Evolutionary conservation across 2,888 invertebrate species (phyloP), one percentile per base, ranked within the genome.

Genomic region (Athalia circularis): DNA sequence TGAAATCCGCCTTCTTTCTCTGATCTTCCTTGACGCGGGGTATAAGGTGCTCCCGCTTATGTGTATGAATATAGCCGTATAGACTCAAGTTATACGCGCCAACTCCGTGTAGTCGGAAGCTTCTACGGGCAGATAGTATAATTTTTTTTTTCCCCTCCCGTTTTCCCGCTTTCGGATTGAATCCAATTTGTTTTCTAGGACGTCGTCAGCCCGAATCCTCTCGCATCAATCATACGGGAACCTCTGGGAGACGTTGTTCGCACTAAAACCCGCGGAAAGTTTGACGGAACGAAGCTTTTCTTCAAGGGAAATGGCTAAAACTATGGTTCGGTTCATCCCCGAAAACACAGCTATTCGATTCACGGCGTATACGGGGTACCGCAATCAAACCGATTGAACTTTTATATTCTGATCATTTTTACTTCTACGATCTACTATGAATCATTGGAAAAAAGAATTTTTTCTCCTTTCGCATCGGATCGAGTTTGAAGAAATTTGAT

Each of bases 101-200:
- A n/a, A 65, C 52, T 79, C 52, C 48, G 54, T 77, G 54, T 77
- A 29, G 52, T 62, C 61, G 54, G 54, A 70, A 64, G 64, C 13
- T 65, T 76, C 74, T 75, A 74, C 77, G 65, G 78, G 79, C 80
- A 77, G 82, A 82, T 81, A 79, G 68, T 70, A 29, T 29, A 29
- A 77, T 29, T 80, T 65, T 79, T 74, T 77, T 62, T 54, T 65
- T 78, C 62, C 74, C 77, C 67, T 77, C 65, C 79, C 54, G 43
- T 79, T 64, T 43, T 9, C 68, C 29, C 29, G 54, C 29, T 52
- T 52, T 50, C 43, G 68, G 54, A 68, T 54, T 72, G 72, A 7
- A 72, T 59, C n/a, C 70, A 70, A 70, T 70, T 70, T 57, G 45
- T 70, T 13, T 70, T 43, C 70, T 57, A 57, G 70, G 45, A 70